Percentiles rank a stretch among this genome's conserved stretches.
These are phyloP conservation scores for Kryptolebias marmoratus DNA, from an alignment of 2,113 vertebrate genomes.

Conservation along the genomic window DNA sequence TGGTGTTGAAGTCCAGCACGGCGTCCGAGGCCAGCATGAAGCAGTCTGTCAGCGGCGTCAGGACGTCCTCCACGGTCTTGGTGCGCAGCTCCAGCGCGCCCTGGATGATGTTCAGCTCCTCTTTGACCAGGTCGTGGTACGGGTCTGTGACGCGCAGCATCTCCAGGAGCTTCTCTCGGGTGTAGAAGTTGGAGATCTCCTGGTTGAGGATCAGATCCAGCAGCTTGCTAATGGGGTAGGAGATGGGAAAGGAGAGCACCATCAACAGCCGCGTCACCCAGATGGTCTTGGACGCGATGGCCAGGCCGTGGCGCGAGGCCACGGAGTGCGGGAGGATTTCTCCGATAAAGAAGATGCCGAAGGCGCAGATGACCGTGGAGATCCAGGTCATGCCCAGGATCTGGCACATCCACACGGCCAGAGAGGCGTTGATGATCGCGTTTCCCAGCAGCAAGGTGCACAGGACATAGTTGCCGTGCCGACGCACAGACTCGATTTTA, in stretches of 20 bases:
- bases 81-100: conserved; percentile 93
- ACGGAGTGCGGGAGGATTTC: conserved; percentile 95
- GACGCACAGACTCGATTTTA: conserved; percentile 90
- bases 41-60: conserved; percentile 93
- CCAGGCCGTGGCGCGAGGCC: conserved; percentile 92
- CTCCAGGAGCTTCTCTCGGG: conserved; percentile 91
- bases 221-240: conserved; percentile 94
- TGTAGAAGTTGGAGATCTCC: conserved; percentile 95
- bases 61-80: conserved; percentile 93
- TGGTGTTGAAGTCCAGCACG: conserved; percentile 90
- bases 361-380: conserved; percentile 88
- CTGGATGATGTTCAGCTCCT: conserved; percentile 96
- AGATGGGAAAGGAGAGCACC: conserved; percentile 91
- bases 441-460: conserved; percentile 92
- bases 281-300: conserved; percentile 91
- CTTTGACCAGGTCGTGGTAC: conserved; percentile 92
- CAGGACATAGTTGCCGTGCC: conserved; percentile 90
- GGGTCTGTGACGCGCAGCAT: conserved; percentile 92
- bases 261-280: conserved; percentile 92
- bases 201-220: conserved; percentile 92
- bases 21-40: conserved; percentile 93
- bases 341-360: conserved; percentile 90
- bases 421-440: conserved; percentile 89
- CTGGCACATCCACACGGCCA: conserved; percentile 91
- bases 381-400: conserved; percentile 89